Percentiles rank a stretch among this genome's conserved stretches.
Evolutionary conservation across 1,140 invertebrate species (phyloP).

Genomic region (Ruditapes philippinarum): DNA sequence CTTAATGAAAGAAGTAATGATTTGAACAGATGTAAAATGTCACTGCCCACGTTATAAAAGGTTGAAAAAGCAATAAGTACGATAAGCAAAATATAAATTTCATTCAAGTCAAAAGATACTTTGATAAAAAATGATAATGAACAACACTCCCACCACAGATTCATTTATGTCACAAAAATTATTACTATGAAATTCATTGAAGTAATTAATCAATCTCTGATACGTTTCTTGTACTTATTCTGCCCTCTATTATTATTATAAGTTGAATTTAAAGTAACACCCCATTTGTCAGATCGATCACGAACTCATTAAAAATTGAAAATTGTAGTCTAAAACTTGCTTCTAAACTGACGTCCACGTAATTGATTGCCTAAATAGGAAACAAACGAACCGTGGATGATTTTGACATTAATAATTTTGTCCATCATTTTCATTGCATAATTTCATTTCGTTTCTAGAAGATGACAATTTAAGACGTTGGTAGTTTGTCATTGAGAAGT

Average conservation of each 20-base stretch:
- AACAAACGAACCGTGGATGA: slow-evolving; percentile 1
- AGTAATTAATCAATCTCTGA: neutral
- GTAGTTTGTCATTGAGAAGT: no score
- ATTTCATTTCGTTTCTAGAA: neutral
- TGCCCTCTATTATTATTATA: neutral
- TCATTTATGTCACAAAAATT: no score
- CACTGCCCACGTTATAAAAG: no score
- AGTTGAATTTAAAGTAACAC: slow-evolving; percentile 6
- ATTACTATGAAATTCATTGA: neutral
- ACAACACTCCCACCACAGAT: no score
- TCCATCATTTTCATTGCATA: neutral
- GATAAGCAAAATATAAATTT: no score
- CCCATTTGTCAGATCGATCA: slow-evolving; percentile 14
- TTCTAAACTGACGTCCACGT: neutral
- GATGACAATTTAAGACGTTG: no score
- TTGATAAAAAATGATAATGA: no score
- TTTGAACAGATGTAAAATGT: no score
- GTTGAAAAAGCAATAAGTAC: no score
- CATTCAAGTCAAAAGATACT: no score
- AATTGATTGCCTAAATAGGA: neutral
- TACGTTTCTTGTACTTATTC: neutral
- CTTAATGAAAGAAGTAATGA: no score
- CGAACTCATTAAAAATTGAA: neutral
- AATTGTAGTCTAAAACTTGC: neutral
- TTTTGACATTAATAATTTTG: slow-evolving; percentile 8